Percentiles rank a stretch among this genome's conserved stretches.
Evolutionary conservation across 2,888 invertebrate genomes (phyloP).

Genomic region (Hesperia comma): DNA sequence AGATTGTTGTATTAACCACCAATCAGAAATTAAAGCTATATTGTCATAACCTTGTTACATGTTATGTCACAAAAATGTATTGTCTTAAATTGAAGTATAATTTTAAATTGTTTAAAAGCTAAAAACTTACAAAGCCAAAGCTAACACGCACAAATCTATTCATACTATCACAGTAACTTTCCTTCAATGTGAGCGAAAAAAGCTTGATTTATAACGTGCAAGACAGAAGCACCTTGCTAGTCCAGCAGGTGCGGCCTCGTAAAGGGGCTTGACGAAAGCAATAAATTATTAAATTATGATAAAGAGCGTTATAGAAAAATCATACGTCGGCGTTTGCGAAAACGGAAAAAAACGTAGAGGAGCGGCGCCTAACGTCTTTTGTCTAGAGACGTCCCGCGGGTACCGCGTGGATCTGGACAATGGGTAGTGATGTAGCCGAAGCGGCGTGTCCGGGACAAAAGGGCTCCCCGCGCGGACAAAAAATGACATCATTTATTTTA

Average conservation of each 20-base stretch:
- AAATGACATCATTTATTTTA: slow-evolving; percentile 84
- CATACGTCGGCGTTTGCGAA: slow-evolving; percentile 60
- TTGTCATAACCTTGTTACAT: no score
- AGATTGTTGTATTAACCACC: no score
- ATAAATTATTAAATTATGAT: slow-evolving; percentile 83
- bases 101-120: neutral
- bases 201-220: slow-evolving; percentile 68
- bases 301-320: slow-evolving; percentile 69
- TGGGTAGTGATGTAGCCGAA: slow-evolving; percentile 65
- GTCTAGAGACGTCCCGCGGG: slow-evolving; percentile 77
- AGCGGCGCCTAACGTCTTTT: slow-evolving; percentile 80
- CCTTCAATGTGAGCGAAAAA: slow-evolving; percentile 40
- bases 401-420: slow-evolving; percentile 61
- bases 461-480: slow-evolving; percentile 75
- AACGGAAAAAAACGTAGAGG: slow-evolving; percentile 52
- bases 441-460: slow-evolving; percentile 69
- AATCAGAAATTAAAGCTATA: no score
- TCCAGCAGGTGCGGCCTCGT: slow-evolving; percentile 67
- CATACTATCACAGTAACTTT: slow-evolving; percentile 28
- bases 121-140: slow-evolving; percentile 15
- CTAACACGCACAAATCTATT: slow-evolving; percentile 13
- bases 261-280: slow-evolving; percentile 71
- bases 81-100: no score
- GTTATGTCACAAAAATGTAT: no score
- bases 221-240: slow-evolving; percentile 78